A percentile compares a stretch with the other conserved stretches of the same genome.
phyloP scores from a whole-genome alignment of 2,888 invertebrate genomes.

The Phaonia tiefii region DNA sequence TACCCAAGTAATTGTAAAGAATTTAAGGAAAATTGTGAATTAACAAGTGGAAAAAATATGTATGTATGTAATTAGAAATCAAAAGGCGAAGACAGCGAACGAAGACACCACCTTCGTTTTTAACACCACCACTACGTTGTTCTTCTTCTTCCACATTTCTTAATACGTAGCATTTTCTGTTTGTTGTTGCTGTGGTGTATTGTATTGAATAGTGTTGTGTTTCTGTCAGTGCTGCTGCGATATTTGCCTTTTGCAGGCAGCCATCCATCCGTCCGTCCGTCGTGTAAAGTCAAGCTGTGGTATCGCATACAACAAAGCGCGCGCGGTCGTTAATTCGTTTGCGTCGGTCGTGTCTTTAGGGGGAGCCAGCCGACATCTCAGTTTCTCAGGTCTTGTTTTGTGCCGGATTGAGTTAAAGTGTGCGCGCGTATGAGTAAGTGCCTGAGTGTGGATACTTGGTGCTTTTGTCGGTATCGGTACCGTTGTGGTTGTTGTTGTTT shows the following conservation, averaged over 20 bases:
- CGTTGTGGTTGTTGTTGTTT: conserved; percentile 22
- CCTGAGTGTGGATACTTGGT: not conserved
- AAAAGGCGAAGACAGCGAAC: conserved; percentile 1
- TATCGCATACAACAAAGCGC: conserved; percentile 3
- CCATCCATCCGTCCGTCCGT: not conserved
- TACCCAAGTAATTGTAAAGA: conserved; percentile 20
- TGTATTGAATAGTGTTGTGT: not conserved
- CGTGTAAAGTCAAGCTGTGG: conserved; percentile 32
- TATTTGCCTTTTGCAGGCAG: not conserved
- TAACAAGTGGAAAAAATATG: conserved; percentile 9
- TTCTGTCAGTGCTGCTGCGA: not conserved
- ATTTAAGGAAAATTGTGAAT: conserved; percentile 12
- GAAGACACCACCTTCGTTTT: conserved; percentile 45
- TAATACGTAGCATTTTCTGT: conserved; percentile 63
- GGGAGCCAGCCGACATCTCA: not conserved
- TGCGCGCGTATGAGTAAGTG: conserved; percentile 25
- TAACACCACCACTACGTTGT: conserved; percentile 27
- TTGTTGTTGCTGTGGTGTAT: not conserved
- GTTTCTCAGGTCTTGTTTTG: conserved; percentile 21
- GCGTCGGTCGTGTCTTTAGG: conserved; percentile 21
- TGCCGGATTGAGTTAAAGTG: not conserved
- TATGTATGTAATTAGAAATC: too few relatives aligned
- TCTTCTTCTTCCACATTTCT: conserved; percentile 34
- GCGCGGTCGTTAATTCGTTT: conserved; percentile 1
- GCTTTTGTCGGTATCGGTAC: conserved; percentile 28